phyloP scores from a whole-genome alignment of 2,888 invertebrate genomes.

The Andrena dorsata region DNA sequence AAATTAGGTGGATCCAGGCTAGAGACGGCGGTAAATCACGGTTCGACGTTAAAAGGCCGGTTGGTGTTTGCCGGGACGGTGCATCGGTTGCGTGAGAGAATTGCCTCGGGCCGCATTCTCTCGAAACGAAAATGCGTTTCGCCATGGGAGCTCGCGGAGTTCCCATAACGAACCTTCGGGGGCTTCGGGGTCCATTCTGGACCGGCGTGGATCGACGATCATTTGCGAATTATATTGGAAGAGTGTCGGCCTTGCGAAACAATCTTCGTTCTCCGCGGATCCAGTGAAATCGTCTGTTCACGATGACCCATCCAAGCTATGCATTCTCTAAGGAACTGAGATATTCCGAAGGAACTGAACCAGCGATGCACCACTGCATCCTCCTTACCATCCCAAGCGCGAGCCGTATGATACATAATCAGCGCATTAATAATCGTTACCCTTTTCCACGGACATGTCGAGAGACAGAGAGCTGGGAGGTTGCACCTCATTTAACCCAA shows the following conservation, averaged over 20 bases:
- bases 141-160: slow-evolving; percentile 65
- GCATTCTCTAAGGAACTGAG: too few relatives aligned
- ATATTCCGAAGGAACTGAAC: too few relatives aligned
- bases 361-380: too few relatives aligned
- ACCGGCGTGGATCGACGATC: slow-evolving; percentile 34
- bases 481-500: too few relatives aligned
- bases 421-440: too few relatives aligned
- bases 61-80: slow-evolving; percentile 16
- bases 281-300: background rate
- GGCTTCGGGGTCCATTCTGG: slow-evolving; percentile 29
- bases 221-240: slow-evolving; percentile 23
- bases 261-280: background rate
- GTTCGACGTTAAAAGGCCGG: slow-evolving; percentile 56
- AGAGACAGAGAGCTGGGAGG: too few relatives aligned
- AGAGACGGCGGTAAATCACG: slow-evolving; percentile 57
- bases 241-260: slow-evolving; percentile 21
- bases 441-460: too few relatives aligned
- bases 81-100: slow-evolving; percentile 62
- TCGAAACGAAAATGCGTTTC: slow-evolving; percentile 58
- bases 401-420: too few relatives aligned
- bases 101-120: slow-evolving; percentile 54
- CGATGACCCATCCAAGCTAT: too few relatives aligned
- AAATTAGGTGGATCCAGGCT: slow-evolving; percentile 43
- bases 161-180: slow-evolving; percentile 62
- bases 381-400: too few relatives aligned